phyloP scores from a whole-genome alignment of 2,888 invertebrate genomes.

The Protonemura montana region DNA sequence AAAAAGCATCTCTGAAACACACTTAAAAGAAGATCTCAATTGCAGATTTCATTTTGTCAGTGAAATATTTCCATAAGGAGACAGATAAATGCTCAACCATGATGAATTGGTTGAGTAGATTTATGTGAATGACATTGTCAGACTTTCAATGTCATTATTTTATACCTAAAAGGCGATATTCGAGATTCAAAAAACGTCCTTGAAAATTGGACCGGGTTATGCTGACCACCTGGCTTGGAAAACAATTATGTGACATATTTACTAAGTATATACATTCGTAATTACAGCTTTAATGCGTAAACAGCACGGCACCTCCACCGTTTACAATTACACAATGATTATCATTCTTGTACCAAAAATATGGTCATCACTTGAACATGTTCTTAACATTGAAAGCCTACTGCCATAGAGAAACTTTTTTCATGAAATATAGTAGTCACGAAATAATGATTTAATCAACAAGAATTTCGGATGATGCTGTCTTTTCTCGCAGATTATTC shows the following conservation, averaged over 20 bases:
- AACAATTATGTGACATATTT: not conserved
- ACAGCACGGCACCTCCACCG: too few species aligned
- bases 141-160: not conserved
- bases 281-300: too few species aligned
- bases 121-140: not conserved
- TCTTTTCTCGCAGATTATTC: too few species aligned
- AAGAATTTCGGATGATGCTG: too few species aligned
- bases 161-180: not conserved
- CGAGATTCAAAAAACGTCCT: not conserved
- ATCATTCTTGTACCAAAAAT: too few species aligned
- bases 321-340: too few species aligned
- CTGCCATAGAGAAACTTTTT: too few species aligned
- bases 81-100: not conserved
- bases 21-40: not conserved
- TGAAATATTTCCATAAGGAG: not conserved
- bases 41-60: not conserved
- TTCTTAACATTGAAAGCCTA: too few species aligned
- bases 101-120: not conserved
- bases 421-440: too few species aligned
- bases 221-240: not conserved
- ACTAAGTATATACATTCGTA: too few species aligned
- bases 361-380: too few species aligned
- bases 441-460: too few species aligned
- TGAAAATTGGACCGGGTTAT: not conserved
- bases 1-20: not conserved